These are phyloP conservation scores for Siderastrea radians DNA, from an alignment of 92 coral and sea anemone species.

Conservation along the genomic window DNA sequence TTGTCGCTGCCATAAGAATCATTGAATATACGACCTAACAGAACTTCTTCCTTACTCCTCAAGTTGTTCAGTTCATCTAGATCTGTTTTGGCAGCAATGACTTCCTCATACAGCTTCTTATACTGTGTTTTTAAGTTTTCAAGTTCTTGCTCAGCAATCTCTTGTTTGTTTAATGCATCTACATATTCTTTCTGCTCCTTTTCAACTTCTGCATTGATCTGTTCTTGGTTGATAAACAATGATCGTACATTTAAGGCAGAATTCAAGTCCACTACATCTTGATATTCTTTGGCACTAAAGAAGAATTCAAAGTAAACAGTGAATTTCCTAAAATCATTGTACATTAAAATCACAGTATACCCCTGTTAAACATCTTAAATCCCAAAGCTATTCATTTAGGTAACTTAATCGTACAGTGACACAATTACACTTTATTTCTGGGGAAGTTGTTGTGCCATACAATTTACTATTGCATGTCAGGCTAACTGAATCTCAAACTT, in stretches of 20 bases:
- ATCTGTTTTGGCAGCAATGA: conserved; percentile 52
- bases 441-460: too few species aligned
- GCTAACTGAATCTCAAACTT: too few species aligned
- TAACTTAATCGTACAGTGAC: too few species aligned
- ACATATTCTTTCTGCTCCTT: conserved; percentile 93
- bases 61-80: conserved; percentile 62
- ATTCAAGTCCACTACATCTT: conserved; percentile 79
- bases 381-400: too few species aligned
- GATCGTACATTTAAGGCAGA: conserved; percentile 83
- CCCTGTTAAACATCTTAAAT: too few species aligned
- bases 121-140: conserved; percentile 77
- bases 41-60: conserved; percentile 65
- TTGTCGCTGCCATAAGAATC: conserved; percentile 94
- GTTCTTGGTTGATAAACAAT: conserved; percentile 77
- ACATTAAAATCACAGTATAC: neutral
- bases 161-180: conserved; percentile 92
- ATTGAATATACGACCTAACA: conserved; percentile 87
- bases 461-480: too few species aligned
- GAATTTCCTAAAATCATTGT: neutral
- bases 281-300: conserved; percentile 87
- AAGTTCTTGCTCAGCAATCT: conserved; percentile 89
- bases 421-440: too few species aligned
- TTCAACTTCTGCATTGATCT: conserved; percentile 78
- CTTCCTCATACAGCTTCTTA: conserved; percentile 74
- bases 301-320: neutral